Evolutionary conservation across 2,113 vertebrate genomes (phyloP).

Genomic region (Diphyllodes magnificus): DNA sequence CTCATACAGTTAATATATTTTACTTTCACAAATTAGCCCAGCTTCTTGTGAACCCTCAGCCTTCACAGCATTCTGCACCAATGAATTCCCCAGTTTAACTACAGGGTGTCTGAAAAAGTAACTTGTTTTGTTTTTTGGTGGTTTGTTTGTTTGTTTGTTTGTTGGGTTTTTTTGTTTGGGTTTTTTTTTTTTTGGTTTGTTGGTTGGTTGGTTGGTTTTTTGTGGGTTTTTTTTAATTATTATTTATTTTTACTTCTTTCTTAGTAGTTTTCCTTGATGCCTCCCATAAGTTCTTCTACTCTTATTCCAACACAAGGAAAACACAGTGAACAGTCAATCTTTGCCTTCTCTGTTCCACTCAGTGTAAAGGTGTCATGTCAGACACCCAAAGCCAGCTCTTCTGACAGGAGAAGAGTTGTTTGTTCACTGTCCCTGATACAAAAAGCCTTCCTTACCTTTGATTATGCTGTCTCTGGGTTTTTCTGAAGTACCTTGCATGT

Average conservation of each 20-base stretch:
- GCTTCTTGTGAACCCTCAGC: neutral
- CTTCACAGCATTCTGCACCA: neutral
- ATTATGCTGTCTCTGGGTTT: neutral
- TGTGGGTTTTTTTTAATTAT: neutral
- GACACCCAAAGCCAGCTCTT: neutral
- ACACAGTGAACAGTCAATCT: neutral
- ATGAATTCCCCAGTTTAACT: neutral
- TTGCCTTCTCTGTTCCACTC: neutral
- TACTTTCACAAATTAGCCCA: neutral
- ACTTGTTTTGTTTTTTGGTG: neutral
- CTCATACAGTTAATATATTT: neutral
- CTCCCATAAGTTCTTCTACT: neutral
- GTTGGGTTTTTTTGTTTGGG: neutral
- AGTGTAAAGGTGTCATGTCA: neutral
- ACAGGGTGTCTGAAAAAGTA: neutral
- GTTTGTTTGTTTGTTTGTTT: no score
- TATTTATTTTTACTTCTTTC: neutral
- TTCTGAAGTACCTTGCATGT: neutral
- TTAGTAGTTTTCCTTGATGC: neutral
- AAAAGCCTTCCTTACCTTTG: neutral
- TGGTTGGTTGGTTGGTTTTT: no score
- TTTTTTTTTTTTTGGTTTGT: neutral
- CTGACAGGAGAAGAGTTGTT: neutral
- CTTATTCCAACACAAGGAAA: neutral
- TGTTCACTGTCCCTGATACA: neutral